These are phyloP conservation scores for Cheilosia soror DNA, from an alignment of 2,888 invertebrate species.

Conservation along the genomic window DNA sequence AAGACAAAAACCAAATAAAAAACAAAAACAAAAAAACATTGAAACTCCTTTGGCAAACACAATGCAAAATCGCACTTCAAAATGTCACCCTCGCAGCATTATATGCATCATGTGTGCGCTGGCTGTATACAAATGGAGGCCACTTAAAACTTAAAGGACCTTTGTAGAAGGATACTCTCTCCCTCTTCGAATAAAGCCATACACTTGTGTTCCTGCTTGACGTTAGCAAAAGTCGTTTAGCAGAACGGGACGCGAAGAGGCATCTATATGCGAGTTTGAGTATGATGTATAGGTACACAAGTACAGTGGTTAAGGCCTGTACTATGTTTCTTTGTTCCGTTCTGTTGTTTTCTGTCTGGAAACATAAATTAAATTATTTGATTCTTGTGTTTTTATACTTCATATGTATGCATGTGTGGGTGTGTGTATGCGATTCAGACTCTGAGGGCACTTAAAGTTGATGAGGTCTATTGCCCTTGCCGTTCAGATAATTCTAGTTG, in stretches of 20 bases:
- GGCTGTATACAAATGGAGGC: conserved; percentile 66
- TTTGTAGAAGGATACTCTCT: conserved; percentile 60
- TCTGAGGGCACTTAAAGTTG: conserved; percentile 64
- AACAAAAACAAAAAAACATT: conserved; percentile 1
- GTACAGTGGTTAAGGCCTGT: conserved; percentile 47
- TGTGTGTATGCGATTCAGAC: conserved; percentile 37
- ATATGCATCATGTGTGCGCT: conserved; percentile 35
- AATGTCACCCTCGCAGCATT: conserved; percentile 63
- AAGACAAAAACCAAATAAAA: conserved; percentile 16
- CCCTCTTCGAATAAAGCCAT: conserved; percentile 3
- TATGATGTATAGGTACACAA: conserved; percentile 7
- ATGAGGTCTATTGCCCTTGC: conserved; percentile 68
- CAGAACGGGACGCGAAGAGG: conserved; percentile 51
- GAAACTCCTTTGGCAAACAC: conserved; percentile 40
- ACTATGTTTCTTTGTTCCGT: conserved; percentile 40
- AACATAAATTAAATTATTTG: conserved; percentile 75
- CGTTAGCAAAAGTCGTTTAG: conserved; percentile 69
- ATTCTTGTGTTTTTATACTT: conserved; percentile 53
- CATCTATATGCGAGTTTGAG: conserved; percentile 16
- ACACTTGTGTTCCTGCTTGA: conserved; percentile 47
- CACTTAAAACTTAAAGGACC: conserved; percentile 69
- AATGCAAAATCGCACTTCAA: conserved; percentile 68
- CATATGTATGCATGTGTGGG: neutral
- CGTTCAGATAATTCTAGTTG: conserved; percentile 46
- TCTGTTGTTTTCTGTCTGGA: conserved; percentile 57